These are phyloP conservation scores for Pachypsylla venusta DNA, from an alignment of 1,140 invertebrate genomes.

Conservation along the genomic window DNA sequence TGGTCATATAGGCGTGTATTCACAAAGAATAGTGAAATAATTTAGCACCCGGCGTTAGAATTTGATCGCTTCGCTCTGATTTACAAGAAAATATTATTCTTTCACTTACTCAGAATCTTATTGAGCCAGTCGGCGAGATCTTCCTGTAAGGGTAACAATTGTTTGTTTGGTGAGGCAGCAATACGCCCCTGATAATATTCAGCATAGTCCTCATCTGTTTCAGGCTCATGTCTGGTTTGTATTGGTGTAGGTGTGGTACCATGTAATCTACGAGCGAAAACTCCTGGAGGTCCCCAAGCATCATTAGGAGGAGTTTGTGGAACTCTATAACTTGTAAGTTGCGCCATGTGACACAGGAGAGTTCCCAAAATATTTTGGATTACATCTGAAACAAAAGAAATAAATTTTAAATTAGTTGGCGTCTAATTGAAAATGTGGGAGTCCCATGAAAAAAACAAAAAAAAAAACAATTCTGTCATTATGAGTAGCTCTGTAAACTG, in stretches of 20 bases:
- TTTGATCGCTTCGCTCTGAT: not conserved
- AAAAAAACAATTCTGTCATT: too few relatives aligned
- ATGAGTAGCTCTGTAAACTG: too few relatives aligned
- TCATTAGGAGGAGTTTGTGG: not conserved
- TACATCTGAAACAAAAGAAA: slow-evolving; percentile 1
- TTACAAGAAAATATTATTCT: slow-evolving; percentile 15
- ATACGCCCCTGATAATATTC: slow-evolving; percentile 61
- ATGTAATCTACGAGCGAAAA: not conserved
- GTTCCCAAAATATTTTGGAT: too few relatives aligned
- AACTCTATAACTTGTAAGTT: not conserved
- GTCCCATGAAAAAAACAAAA: too few relatives aligned
- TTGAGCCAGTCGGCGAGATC: slow-evolving; percentile 76
- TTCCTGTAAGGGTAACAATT: slow-evolving; percentile 64
- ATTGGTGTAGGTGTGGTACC: slow-evolving; percentile 8
- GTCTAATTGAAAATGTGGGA: too few relatives aligned
- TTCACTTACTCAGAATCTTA: slow-evolving; percentile 57
- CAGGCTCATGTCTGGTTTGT: slow-evolving; percentile 27
- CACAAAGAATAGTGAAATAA: too few relatives aligned
- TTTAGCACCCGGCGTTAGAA: too few relatives aligned
- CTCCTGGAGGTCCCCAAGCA: not conserved
- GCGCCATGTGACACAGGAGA: slow-evolving; percentile 7
- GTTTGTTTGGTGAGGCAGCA: slow-evolving; percentile 54
- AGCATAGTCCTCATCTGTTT: slow-evolving; percentile 47
- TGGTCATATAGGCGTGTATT: too few relatives aligned
- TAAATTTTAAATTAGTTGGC: not conserved